Evolutionary conservation across 2,797 vertebrate genomes (phyloP).

Genomic region (Ceyx erithaca): DNA sequence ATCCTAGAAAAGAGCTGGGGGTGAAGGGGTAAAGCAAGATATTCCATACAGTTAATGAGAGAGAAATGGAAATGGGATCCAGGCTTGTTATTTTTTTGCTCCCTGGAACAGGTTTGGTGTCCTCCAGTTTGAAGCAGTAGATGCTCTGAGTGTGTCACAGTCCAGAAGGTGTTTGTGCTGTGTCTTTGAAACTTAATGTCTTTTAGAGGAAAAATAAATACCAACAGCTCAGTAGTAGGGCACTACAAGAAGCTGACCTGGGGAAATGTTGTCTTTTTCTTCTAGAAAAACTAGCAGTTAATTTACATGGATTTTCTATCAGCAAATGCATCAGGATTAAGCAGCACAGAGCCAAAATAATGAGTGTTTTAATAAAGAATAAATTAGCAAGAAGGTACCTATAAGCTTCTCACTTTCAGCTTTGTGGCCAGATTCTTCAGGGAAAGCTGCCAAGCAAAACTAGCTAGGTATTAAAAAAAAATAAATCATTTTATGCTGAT

Average conservation of each 20-base stretch:
- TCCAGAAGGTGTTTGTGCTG: not conserved
- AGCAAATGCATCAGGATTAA: not conserved
- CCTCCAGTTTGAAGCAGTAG: not conserved
- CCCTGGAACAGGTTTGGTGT: not conserved
- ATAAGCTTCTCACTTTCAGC: not conserved
- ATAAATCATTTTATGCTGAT: not conserved
- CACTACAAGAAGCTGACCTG: not conserved
- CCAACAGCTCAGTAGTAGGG: not conserved
- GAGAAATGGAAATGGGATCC: not conserved
- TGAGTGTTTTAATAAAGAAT: not conserved
- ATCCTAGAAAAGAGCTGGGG: not conserved
- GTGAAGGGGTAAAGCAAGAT: not conserved
- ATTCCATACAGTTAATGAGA: not conserved
- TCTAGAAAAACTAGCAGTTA: not conserved
- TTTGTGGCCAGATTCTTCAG: not conserved
- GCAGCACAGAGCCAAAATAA: not conserved
- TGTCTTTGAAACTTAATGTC: not conserved
- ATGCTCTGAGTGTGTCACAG: not conserved
- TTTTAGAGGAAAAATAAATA: not conserved
- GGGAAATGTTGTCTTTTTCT: not conserved
- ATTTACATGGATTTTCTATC: rapidly evolving
- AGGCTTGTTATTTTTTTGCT: not conserved
- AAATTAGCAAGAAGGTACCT: not conserved
- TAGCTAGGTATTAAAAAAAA: not conserved
- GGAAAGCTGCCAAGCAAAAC: not conserved